Conservation (phyloP, 23 tunicate species). For the Phallusia fumigata region DNA sequence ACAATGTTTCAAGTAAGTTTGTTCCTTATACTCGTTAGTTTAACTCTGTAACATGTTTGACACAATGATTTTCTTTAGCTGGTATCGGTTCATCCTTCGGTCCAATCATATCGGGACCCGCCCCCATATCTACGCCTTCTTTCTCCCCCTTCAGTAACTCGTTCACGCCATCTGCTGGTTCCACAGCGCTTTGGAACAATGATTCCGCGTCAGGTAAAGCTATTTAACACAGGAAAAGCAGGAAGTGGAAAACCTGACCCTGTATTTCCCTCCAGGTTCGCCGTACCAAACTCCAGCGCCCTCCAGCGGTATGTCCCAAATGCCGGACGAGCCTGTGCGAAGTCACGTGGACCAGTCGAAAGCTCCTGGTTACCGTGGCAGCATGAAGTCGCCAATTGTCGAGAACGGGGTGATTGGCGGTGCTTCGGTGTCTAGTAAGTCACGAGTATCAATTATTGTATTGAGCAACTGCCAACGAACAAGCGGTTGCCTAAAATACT, state of each 20-base stretch:
- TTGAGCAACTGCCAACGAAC: too few relatives aligned
- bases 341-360: constrained; percentile 55
- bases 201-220: constrained; percentile 21
- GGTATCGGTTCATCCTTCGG: not conserved
- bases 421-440: not conserved
- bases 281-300: constrained; percentile 9
- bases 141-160: constrained; percentile 62
- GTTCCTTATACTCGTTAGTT: not conserved
- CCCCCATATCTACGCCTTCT: constrained; percentile 35
- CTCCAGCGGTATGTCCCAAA: not conserved
- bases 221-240: not conserved
- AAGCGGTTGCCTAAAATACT: too few relatives aligned
- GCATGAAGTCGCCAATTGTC: constrained; percentile 49
- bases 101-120: not conserved
- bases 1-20: not conserved
- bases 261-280: not conserved
- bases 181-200: constrained; percentile 44
- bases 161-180: constrained; percentile 59
- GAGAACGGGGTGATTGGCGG: constrained; percentile 29
- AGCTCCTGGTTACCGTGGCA: constrained; percentile 71
- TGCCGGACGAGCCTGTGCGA: constrained; percentile 5
- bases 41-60: not conserved
- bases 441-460: too few relatives aligned
- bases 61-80: not conserved
- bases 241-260: not conserved